A percentile compares a stretch with the other conserved stretches of the same genome.
These are phyloP conservation scores for Cynopterus brachyotis DNA, from an alignment of 2,113 vertebrate genomes.

Conservation along the genomic window DNA sequence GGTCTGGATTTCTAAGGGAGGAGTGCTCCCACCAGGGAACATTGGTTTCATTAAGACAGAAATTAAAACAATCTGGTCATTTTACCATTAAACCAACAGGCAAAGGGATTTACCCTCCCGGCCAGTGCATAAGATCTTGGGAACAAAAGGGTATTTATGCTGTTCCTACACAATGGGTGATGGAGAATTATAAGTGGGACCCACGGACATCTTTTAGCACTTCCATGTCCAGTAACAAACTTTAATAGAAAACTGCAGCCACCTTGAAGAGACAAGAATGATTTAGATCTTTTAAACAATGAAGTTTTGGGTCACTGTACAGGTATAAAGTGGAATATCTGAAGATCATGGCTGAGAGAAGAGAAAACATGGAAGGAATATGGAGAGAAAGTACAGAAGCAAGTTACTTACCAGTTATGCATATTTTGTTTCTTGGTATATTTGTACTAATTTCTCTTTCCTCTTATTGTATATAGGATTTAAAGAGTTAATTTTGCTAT, in stretches of 20 bases:
- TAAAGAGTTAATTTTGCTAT: not conserved
- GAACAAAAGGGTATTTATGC: not conserved
- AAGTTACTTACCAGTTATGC: not conserved
- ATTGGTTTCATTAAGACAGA: not conserved
- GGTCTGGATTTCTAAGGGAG: not conserved
- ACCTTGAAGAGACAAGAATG: not conserved
- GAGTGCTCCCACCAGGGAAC: not conserved
- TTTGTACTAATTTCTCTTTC: not conserved
- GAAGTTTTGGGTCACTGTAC: not conserved
- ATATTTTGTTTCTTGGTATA: not conserved
- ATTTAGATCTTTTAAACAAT: not conserved
- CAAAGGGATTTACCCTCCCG: not conserved
- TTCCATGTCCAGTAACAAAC: not conserved
- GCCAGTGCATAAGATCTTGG: not conserved
- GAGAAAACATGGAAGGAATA: not conserved
- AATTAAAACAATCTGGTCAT: not conserved
- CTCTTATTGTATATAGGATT: not conserved
- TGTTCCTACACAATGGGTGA: not conserved
- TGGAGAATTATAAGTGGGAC: not conserved
- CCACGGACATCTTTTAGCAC: not conserved
- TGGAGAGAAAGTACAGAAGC: not conserved
- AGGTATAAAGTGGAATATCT: not conserved
- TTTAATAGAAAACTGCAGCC: not conserved
- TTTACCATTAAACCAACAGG: not conserved
- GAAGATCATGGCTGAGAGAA: not conserved